Base-by-base conservation (phyloP, 2,113 vertebrate species). In the Jaculus jaculus region DNA sequence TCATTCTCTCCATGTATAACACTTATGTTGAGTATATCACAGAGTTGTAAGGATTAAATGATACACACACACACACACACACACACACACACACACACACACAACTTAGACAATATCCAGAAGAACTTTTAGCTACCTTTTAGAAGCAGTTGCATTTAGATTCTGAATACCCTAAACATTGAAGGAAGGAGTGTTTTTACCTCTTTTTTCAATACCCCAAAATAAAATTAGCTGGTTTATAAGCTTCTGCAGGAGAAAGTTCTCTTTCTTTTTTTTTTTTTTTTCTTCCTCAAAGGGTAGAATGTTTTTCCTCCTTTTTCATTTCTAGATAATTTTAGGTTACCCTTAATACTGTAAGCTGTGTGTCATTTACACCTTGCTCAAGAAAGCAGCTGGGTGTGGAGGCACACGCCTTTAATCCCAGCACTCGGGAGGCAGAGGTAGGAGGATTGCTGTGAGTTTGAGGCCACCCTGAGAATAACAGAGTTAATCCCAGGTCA, bases 281-380 rank as follows among this genome's bases (percentile, higher is more conserved):
- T n/a, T n/a, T n/a, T n/a, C n/a, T 47, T 77, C 30, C 8, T 72
- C 16, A 80, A 84, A 23, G 8, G 32, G 11, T 15, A 0, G n/a
- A 39, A 83, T 37, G 47, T 37, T 66, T 28, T 66, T 60, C 3
- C 63, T 0, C 30, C 42, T 79, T 74, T 28, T 77, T 66, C 16
- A 66, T 20, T 32, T 66, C 39, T 73, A 77, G 39, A 83, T 90
- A 87, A 47, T 81, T 84, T 95, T 51, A 39, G 37, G 77, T 91
- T 79, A 90, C 13, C 21, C 13, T n/a, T 61, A 60, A 61, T 51
- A 69, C 60, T 68, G 37, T 39, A 26, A 47, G 32, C 32, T 37
- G 34, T 21, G 4, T 15, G 13, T 18, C 54, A 42, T 28, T 32
- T 30, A n/a, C 20, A 66, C 16, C 5, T 54, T 16, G 32, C 3